Base-by-base conservation (phyloP, 1,140 invertebrate species). In the Drosophila repletoides region DNA sequence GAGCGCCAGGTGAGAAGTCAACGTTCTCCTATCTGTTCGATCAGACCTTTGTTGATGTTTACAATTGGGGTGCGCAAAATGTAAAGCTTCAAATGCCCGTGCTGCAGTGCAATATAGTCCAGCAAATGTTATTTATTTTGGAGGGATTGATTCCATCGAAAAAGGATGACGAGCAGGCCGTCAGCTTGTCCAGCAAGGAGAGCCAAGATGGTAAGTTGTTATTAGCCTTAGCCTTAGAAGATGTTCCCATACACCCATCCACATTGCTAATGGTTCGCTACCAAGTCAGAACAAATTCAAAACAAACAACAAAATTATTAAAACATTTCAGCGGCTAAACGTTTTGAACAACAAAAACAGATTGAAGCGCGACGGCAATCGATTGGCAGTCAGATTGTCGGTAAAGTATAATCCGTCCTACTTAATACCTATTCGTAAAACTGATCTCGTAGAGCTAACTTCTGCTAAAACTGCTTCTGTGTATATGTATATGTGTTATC, bases 101-200 rank as follows among this genome's bases (percentile, higher is more conserved):
- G 10, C 90, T 99, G 4, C 96, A 99, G 89, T 97, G 96, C 68
- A 98, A 98, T 83, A 93, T 98, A 45, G 94, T 98, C 19, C 92
- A 93, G 29, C 94, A 97, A 92, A 95, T 96, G 91, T 89, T 97
- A 9, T 94, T 94, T 71, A 90, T 99, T 22, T 90, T 98, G 33
- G 96, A 98, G 91, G 97, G 97, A 1, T 90, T 98, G 17, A 93
- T 98, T 15, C 96, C 97, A 0, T 91, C 90, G 2, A 93, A 90
- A 38, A 90, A 90, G 46, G 89, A 95, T 79, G 91, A 93, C 3
- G 90, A 93, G 63, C 91, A 91, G 76, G 88, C 88, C 3, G 93
- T 88, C 17, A 89, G 89, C 36, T 33, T 87, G 26, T 90, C 89
- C 9, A 89, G 89, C 90, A 75, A 83, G 72, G 73, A 91, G 79